phyloP scores from a whole-genome alignment of 2,888 invertebrate species.

The Caenorhabditis angaria region DNA sequence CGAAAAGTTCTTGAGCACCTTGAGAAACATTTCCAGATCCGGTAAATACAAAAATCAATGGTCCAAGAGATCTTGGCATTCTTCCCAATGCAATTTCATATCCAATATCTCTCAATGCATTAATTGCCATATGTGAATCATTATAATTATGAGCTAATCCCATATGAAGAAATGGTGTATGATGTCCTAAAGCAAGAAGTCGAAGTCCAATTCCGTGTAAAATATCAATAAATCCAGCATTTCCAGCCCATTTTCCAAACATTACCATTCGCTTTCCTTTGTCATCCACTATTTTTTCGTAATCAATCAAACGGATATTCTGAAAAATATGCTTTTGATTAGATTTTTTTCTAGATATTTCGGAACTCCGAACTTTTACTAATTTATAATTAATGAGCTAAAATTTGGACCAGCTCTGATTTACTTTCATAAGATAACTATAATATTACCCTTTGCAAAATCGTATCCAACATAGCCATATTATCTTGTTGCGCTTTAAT shows the following conservation, averaged over 20 bases:
- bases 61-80: slow-evolving; percentile 96
- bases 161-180: slow-evolving; percentile 98
- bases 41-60: slow-evolving; percentile 95
- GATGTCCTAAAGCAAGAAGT: slow-evolving; percentile 92
- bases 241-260: slow-evolving; percentile 95
- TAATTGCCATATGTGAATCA: slow-evolving; percentile 94
- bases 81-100: slow-evolving; percentile 94
- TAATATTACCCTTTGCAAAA: slow-evolving; percentile 80
- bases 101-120: slow-evolving; percentile 96
- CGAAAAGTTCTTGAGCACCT: slow-evolving; percentile 81
- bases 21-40: slow-evolving; percentile 97
- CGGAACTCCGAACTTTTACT: neutral
- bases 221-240: slow-evolving; percentile 96
- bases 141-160: slow-evolving; percentile 98
- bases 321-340: too few species aligned
- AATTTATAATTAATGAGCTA: too few species aligned
- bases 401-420: neutral
- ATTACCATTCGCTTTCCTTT: slow-evolving; percentile 91
- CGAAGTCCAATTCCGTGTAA: slow-evolving; percentile 94
- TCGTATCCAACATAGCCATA: slow-evolving; percentile 94
- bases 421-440: neutral
- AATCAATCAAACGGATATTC: slow-evolving; percentile 95
- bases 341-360: too few species aligned
- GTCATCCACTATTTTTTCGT: slow-evolving; percentile 91
- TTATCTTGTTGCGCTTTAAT: slow-evolving; percentile 98